Conservation (phyloP, 2,888 invertebrate genomes). For the Exephanes ischioxanthus region DNA sequence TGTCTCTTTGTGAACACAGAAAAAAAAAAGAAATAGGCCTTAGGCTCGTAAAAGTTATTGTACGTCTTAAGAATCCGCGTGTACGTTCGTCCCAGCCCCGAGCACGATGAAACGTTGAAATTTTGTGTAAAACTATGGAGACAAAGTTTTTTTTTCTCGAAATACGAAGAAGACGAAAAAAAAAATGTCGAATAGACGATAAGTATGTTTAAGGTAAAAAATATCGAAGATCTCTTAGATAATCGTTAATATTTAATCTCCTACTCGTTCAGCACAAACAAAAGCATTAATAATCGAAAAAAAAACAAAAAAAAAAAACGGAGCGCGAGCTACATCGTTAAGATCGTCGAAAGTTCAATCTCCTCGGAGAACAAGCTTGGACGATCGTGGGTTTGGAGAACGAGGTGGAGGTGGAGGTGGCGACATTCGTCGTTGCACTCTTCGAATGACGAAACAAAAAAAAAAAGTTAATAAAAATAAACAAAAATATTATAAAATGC, state of each 20-base stretch:
- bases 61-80: constrained; percentile 51
- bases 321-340: background rate
- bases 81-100: constrained; percentile 14
- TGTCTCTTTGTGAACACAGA: constrained; percentile 17
- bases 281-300: constrained; percentile 32
- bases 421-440: constrained; percentile 45
- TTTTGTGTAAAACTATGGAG: constrained; percentile 26
- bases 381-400: constrained; percentile 35
- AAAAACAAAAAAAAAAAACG: constrained; percentile 20
- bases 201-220: constrained; percentile 55
- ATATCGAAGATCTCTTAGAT: constrained; percentile 68
- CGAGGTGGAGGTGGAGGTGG: constrained; percentile 39
- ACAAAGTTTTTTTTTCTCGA: constrained; percentile 35
- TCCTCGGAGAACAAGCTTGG: constrained; percentile 14
- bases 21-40: constrained; percentile 38
- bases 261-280: constrained; percentile 66
- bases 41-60: constrained; percentile 37
- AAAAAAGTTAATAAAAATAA: constrained; percentile 51
- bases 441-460: constrained; percentile 63
- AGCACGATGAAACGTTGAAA: constrained; percentile 19
- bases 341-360: constrained; percentile 22
- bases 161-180: constrained; percentile 27
- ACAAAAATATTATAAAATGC: constrained; percentile 61
- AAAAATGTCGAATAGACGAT: constrained; percentile 44
- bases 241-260: constrained; percentile 66